Conservation (phyloP, 1,140 invertebrate species). For the Delia radicum region DNA sequence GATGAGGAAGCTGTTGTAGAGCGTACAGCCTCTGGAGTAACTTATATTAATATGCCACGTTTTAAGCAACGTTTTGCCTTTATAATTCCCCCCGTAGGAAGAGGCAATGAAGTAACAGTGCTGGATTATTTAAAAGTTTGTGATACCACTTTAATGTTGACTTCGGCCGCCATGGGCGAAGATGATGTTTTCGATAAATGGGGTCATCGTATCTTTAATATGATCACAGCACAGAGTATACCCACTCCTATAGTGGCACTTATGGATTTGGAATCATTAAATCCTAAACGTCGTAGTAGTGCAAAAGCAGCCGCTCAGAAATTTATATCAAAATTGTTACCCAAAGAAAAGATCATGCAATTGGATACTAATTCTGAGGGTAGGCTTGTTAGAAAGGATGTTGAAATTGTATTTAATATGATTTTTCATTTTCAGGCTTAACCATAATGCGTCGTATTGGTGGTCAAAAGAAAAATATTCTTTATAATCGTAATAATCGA, state of each 20-base stretch:
- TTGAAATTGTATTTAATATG: background rate
- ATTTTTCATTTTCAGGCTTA: constrained; percentile 47
- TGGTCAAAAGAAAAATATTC: constrained; percentile 73
- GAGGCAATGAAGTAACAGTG: constrained; percentile 70
- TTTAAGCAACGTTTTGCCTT: constrained; percentile 86
- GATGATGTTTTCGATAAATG: constrained; percentile 69
- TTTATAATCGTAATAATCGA: constrained; percentile 75
- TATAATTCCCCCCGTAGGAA: constrained; percentile 65
- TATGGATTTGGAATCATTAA: constrained; percentile 73
- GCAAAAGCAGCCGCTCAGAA: constrained; percentile 76
- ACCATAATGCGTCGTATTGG: constrained; percentile 79
- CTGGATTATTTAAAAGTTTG: constrained; percentile 84
- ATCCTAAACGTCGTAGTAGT: constrained; percentile 72
- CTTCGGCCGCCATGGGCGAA: constrained; percentile 61
- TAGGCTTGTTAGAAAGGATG: background rate
- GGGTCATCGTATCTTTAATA: constrained; percentile 73
- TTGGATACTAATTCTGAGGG: constrained; percentile 77
- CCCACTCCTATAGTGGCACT: constrained; percentile 75
- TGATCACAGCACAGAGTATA: constrained; percentile 79
- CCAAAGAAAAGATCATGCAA: constrained; percentile 77
- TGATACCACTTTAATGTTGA: constrained; percentile 77
- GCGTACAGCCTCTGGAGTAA: constrained; percentile 63
- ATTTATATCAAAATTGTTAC: constrained; percentile 74
- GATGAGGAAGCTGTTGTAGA: constrained; percentile 67
- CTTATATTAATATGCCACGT: constrained; percentile 74